These are phyloP conservation scores for Sycophila sp. DNA, from an alignment of 1,140 invertebrate species.

Conservation along the genomic window DNA sequence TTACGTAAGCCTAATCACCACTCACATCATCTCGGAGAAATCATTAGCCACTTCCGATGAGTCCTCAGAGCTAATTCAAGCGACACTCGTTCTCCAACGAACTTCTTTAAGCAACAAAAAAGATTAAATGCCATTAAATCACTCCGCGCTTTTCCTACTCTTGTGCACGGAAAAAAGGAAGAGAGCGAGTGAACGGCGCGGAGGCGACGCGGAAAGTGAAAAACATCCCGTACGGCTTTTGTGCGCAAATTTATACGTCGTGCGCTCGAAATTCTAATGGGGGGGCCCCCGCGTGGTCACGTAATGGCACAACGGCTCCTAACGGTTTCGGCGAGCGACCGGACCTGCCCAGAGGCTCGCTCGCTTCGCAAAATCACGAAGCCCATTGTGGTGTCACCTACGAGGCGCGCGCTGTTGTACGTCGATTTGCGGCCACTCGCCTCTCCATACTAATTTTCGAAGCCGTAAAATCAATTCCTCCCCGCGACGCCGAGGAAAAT, in stretches of 20 bases:
- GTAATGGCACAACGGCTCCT: constrained; percentile 34
- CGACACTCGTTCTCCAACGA: constrained; percentile 3
- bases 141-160: not conserved
- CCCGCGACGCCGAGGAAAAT: no score
- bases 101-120: no score
- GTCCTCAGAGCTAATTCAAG: not conserved
- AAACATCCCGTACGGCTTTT: no score
- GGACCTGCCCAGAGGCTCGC: not conserved
- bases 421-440: not conserved
- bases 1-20: constrained; percentile 20
- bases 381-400: no score
- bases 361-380: constrained; percentile 12
- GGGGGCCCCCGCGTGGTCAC: constrained; percentile 24
- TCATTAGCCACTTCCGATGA: constrained; percentile 18
- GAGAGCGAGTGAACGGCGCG: no score
- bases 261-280: constrained; percentile 27
- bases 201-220: no score
- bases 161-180: not conserved
- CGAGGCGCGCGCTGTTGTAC: not conserved
- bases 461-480: no score
- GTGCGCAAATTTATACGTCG: not conserved
- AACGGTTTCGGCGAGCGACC: constrained; percentile 7
- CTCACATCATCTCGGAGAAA: not conserved
- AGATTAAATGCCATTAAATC: no score
- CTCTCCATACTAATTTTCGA: no score